Evolutionary conservation across 2,113 vertebrate genomes (phyloP), one percentile per base, ranked within the genome.

Genomic region (Apistogramma diplotaenia): DNA sequence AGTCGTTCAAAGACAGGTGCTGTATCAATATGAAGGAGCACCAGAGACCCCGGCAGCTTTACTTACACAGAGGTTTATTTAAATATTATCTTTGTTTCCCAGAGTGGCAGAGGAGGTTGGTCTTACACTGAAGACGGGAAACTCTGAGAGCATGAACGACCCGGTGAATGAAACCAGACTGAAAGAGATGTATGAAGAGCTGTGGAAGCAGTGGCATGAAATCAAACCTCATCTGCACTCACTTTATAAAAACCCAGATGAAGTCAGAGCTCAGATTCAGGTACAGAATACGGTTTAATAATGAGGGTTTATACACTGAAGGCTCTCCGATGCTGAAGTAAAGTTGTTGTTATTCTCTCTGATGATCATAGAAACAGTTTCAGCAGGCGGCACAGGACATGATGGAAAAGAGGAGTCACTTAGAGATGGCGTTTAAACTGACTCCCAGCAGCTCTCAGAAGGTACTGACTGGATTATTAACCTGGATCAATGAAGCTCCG

Each of bases 301-400:
- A n/a, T n/a, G n/a, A n/a, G n/a, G n/a, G n/a, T n/a, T n/a, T n/a
- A n/a, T n/a, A n/a, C n/a, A n/a, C n/a, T n/a, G n/a, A n/a, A 31
- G 29, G 5, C 3, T 31, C 29, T 31, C 5, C 5, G 5, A 31
- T 31, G 29, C 3, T 31, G 29, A 31, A 31, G 3, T 31, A 31
- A 31, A 31, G 29, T 31, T 31, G 5, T 5, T 31, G 29, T 2
- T 0, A 13, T 25, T 25, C 11, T 0, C 5, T 7, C 1, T 25
- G 1, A 53, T 3, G 9, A 56, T 25, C 25, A 7, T 13, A 56
- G 54, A 1, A 0, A 35, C 5, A 13, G 0, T 56, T 54, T 55
- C 1, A 55, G 23, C 0, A 0, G 11, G 53, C 10, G 0, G 10
- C 53, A 54, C 0, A 0, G 0, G 9, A 0, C 21, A 54, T 3